These are phyloP conservation scores for Zaprionus ornatus DNA, from an alignment of 1,140 invertebrate genomes.

Conservation along the genomic window DNA sequence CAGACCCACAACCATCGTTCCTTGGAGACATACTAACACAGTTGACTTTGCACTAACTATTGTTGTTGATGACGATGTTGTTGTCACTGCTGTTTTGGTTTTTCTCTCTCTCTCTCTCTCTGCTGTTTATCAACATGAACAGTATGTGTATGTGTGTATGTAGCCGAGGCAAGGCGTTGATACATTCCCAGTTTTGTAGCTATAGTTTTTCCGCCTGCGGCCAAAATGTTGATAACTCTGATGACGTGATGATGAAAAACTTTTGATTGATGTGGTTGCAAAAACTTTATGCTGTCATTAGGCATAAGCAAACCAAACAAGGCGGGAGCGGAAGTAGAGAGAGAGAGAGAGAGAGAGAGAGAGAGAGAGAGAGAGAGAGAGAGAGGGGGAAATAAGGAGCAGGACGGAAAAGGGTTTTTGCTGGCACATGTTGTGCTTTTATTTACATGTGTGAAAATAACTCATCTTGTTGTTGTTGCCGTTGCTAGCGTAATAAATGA, in stretches of 20 bases:
- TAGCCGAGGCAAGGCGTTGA: constrained; percentile 15
- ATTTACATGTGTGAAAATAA: constrained; percentile 13
- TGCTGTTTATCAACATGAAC: constrained; percentile 40
- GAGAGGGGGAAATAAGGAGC: no score
- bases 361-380: no score
- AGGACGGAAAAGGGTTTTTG: constrained; percentile 9
- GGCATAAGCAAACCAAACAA: constrained; percentile 43
- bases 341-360: no score
- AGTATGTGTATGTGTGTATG: constrained; percentile 24
- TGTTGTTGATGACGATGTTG: constrained; percentile 26
- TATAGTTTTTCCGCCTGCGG: constrained; percentile 65
- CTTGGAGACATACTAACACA: constrained; percentile 5
- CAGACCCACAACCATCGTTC: neutral
- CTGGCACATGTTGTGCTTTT: constrained; percentile 20
- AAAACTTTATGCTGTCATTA: constrained; percentile 82
- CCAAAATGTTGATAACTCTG: constrained; percentile 74
- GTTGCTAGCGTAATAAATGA: constrained; percentile 33
- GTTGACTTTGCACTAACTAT: constrained; percentile 10
- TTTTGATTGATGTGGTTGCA: constrained; percentile 81
- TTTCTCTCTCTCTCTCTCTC: neutral
- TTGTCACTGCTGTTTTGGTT: constrained; percentile 11
- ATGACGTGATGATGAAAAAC: constrained; percentile 82
- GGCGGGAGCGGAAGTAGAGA: neutral
- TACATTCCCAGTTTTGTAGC: constrained; percentile 29
- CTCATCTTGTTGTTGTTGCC: constrained; percentile 21